A percentile compares a stretch with the other conserved stretches of the same genome.
phyloP scores from a whole-genome alignment of 2,797 vertebrate species.

The Acanthopagrus latus region DNA sequence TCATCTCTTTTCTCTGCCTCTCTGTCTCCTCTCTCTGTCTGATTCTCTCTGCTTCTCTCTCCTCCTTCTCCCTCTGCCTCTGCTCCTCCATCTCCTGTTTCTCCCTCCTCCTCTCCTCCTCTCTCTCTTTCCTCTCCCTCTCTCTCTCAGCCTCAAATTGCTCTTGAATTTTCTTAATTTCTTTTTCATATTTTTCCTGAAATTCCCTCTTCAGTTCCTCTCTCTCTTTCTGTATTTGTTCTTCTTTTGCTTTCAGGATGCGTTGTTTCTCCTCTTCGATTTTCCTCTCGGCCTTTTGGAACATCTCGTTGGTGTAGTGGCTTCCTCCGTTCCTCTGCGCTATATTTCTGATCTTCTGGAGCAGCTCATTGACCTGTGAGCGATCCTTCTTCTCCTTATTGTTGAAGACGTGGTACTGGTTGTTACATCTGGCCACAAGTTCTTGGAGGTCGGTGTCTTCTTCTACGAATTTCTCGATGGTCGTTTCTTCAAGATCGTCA shows the following conservation, averaged over 20 bases:
- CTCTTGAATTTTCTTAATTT: not conserved
- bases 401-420: conserved; percentile 32
- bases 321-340: conserved; percentile 29
- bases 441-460: not conserved
- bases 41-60: not conserved
- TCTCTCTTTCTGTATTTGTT: not conserved
- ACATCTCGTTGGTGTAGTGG: conserved; percentile 49
- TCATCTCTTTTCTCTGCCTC: not conserved
- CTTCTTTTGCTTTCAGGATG: conserved; percentile 28
- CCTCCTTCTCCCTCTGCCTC: no score
- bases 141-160: not conserved
- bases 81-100: no score
- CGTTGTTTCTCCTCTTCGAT: conserved; percentile 10
- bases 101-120: no score
- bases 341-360: conserved; percentile 39
- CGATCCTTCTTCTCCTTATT: not conserved
- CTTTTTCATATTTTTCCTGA: not conserved
- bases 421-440: no score
- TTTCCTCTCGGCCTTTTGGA: conserved; percentile 12
- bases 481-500: not conserved
- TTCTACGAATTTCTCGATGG: not conserved
- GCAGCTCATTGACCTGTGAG: conserved; percentile 33
- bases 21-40: not conserved
- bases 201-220: conserved; percentile 2
- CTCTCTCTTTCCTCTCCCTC: no score